These are phyloP conservation scores for Delia radicum DNA, from an alignment of 1,140 invertebrate genomes.

Conservation along the genomic window DNA sequence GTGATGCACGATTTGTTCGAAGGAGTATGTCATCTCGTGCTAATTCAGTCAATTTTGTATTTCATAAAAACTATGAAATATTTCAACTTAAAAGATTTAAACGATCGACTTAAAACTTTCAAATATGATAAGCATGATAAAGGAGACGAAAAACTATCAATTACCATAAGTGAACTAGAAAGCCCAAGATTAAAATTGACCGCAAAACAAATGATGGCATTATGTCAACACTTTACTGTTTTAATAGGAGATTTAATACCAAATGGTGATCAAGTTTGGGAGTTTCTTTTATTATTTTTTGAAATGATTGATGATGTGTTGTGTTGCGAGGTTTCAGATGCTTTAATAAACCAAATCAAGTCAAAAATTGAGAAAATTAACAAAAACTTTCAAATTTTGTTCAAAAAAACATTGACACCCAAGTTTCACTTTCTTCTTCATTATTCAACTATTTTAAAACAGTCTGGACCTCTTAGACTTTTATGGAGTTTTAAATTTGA, in stretches of 20 bases:
- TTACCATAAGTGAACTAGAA: not conserved
- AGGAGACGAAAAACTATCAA: not conserved
- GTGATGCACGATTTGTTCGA: conserved; percentile 46
- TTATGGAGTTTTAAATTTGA: conserved; percentile 41
- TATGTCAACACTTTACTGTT: not conserved
- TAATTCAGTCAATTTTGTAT: conserved; percentile 34
- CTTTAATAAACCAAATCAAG: not conserved
- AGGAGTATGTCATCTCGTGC: conserved; percentile 39
- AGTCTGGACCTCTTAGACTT: conserved; percentile 36
- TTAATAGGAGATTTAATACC: not conserved
- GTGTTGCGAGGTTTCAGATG: not conserved
- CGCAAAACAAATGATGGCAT: not conserved
- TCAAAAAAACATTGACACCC: not conserved
- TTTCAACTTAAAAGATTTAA: not conserved
- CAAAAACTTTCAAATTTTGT: not conserved
- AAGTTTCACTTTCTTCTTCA: not conserved
- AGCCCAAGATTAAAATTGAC: not conserved
- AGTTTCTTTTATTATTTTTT: not conserved
- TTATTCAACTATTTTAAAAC: conserved; percentile 8
- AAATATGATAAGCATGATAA: not conserved
- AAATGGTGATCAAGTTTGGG: not conserved
- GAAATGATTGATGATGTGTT: not conserved
- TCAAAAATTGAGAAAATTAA: not conserved
- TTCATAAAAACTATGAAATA: conserved; percentile 31
- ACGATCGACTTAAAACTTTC: not conserved